Conservation (phyloP, 2,888 invertebrate genomes). For the Drosophila sordidula region DNA sequence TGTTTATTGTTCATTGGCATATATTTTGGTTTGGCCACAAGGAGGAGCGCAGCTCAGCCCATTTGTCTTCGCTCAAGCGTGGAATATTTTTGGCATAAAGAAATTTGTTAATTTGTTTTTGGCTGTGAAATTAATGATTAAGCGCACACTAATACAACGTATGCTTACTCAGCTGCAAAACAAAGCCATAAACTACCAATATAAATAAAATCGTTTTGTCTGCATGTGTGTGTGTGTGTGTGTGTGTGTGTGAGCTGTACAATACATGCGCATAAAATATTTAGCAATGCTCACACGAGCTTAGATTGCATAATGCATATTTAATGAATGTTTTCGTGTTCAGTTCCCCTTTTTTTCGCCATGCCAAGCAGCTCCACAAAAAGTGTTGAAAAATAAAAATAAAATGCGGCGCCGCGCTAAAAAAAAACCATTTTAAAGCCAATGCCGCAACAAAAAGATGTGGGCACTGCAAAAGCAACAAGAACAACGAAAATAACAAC, state of each 20-base stretch:
- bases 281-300: slow-evolving; percentile 85
- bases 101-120: slow-evolving; percentile 74
- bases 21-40: slow-evolving; percentile 4
- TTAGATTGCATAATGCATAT: slow-evolving; percentile 86
- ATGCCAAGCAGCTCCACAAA: slow-evolving; percentile 50
- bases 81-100: slow-evolving; percentile 73
- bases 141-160: slow-evolving; percentile 14
- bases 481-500: slow-evolving; percentile 16
- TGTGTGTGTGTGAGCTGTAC: slow-evolving; percentile 51
- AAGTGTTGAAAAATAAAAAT: slow-evolving; percentile 71
- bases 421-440: slow-evolving; percentile 67
- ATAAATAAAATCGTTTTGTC: slow-evolving; percentile 48
- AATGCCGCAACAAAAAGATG: slow-evolving; percentile 74
- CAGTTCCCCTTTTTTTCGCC: slow-evolving; percentile 13
- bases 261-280: slow-evolving; percentile 83
- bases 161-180: slow-evolving; percentile 40
- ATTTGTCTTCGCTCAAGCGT: slow-evolving; percentile 81
- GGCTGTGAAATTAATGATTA: slow-evolving; percentile 67
- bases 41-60: slow-evolving; percentile 46
- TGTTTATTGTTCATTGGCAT: slow-evolving; percentile 41
- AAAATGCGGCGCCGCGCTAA: slow-evolving; percentile 53
- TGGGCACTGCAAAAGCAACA: slow-evolving; percentile 20
- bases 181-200: slow-evolving; percentile 69
- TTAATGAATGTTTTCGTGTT: slow-evolving; percentile 80
- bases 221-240: slow-evolving; percentile 23